A percentile compares a stretch with the other conserved stretches of the same genome.
Conservation (phyloP, 2,888 invertebrate species). For the Celastrina argiolus region DNA sequence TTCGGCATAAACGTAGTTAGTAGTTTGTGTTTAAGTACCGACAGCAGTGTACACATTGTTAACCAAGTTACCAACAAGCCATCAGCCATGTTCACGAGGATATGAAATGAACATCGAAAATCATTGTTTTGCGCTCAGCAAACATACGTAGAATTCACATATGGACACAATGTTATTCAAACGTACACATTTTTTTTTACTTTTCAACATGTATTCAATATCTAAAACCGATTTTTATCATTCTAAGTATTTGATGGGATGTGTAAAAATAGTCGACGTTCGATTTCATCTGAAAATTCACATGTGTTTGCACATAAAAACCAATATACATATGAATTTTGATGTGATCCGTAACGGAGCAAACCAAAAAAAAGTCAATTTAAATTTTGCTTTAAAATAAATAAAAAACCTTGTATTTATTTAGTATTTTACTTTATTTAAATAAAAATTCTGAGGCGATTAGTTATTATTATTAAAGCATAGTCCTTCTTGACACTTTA, state of each 20-base stretch:
- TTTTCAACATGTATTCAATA: neutral
- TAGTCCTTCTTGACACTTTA: too few species aligned
- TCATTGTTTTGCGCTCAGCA: neutral
- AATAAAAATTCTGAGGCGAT: too few species aligned
- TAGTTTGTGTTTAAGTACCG: conserved; percentile 28
- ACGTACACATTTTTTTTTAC: neutral
- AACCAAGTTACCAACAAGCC: conserved; percentile 9
- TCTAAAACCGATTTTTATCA: neutral
- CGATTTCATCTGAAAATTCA: neutral
- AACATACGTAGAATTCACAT: neutral
- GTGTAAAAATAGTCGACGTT: neutral
- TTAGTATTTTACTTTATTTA: too few species aligned
- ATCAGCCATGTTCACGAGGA: neutral
- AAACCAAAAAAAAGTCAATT: neutral
- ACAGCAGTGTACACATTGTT: conserved; percentile 17
- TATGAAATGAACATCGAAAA: conserved; percentile 15
- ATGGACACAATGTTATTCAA: neutral
- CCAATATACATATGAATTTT: neutral
- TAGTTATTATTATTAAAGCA: too few species aligned
- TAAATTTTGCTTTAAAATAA: neutral
- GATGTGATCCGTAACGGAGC: neutral
- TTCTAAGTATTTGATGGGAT: neutral
- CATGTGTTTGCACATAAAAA: neutral
- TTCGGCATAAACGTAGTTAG: conserved; percentile 30
- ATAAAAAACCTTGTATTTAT: too few species aligned